Percentiles rank a stretch among this genome's conserved stretches.
These are phyloP conservation scores for Dipodomys spectabilis DNA, from an alignment of 2,113 vertebrate genomes.

Conservation along the genomic window DNA sequence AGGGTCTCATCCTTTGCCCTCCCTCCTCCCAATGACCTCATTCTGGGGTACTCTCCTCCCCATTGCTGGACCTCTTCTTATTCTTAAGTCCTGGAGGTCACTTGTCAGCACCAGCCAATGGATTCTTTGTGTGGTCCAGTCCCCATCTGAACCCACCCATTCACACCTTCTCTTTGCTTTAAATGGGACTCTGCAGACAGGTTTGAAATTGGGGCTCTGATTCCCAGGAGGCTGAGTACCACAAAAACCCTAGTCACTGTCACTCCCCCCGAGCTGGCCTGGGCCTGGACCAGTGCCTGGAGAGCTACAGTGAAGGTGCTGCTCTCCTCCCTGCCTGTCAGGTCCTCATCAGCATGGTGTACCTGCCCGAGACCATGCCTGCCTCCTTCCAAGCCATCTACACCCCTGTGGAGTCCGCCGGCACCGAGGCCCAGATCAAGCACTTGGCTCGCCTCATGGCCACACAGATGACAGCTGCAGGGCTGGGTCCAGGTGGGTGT, in stretches of 20 bases:
- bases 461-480: slow-evolving; percentile 93
- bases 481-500: slow-evolving; percentile 91
- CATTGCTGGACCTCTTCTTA: neutral
- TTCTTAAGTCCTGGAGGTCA: neutral
- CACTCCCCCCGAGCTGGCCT: neutral
- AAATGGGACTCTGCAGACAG: neutral
- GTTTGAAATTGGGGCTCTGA: neutral
- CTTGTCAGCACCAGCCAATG: neutral
- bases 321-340: slow-evolving; percentile 53
- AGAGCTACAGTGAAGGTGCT: neutral
- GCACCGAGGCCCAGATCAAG: slow-evolving; percentile 96
- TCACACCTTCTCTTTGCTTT: neutral
- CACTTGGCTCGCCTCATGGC: slow-evolving; percentile 94
- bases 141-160: neutral
- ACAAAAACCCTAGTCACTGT: neutral
- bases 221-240: neutral
- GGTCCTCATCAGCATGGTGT: slow-evolving; percentile 99
- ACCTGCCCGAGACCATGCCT: slow-evolving; percentile 96
- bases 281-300: rapidly evolving
- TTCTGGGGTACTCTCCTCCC: neutral
- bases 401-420: slow-evolving; percentile 96
- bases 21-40: neutral
- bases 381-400: slow-evolving; percentile 98
- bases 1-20: neutral
- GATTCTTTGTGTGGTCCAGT: neutral